phyloP scores from a whole-genome alignment of 2,888 invertebrate genomes.

The Drosophila melanosoma region DNA sequence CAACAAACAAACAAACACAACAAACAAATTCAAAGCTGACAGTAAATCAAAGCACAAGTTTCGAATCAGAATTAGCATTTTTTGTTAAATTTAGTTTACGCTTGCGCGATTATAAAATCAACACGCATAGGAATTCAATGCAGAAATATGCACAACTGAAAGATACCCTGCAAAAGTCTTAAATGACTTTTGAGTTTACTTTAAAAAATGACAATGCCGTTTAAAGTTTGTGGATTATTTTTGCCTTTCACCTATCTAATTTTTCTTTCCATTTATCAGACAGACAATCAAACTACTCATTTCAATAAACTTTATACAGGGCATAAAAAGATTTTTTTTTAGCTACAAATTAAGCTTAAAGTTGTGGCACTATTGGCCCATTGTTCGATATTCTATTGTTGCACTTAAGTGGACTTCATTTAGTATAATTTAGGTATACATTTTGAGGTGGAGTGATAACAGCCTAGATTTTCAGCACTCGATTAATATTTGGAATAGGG shows the following conservation, averaged over 20 bases:
- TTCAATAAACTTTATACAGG: not conserved
- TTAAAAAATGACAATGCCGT: no score
- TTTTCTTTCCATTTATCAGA: no score
- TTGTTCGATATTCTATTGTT: constrained; percentile 29
- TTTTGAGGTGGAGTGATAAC: constrained; percentile 1
- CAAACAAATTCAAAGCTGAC: constrained; percentile 23
- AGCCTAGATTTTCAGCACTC: not conserved
- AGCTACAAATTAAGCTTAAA: constrained; percentile 8
- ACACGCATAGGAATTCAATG: constrained; percentile 2
- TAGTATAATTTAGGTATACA: constrained; percentile 8
- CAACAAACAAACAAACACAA: constrained; percentile 1
- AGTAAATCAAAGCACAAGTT: constrained; percentile 38
- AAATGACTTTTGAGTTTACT: no score
- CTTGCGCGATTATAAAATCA: constrained; percentile 41
- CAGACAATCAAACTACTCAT: not conserved
- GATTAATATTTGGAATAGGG: constrained; percentile 11
- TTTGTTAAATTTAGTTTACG: constrained; percentile 35
- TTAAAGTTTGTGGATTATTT: no score
- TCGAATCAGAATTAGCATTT: constrained; percentile 41
- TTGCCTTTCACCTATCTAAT: no score
- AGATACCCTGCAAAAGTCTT: constrained; percentile 19
- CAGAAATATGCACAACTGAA: constrained; percentile 4
- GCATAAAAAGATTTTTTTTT: not conserved
- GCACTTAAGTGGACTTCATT: constrained; percentile 19
- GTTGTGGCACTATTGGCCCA: constrained; percentile 5